Conservation (phyloP, 2,888 invertebrate genomes). For the Morinoia aosen region DNA sequence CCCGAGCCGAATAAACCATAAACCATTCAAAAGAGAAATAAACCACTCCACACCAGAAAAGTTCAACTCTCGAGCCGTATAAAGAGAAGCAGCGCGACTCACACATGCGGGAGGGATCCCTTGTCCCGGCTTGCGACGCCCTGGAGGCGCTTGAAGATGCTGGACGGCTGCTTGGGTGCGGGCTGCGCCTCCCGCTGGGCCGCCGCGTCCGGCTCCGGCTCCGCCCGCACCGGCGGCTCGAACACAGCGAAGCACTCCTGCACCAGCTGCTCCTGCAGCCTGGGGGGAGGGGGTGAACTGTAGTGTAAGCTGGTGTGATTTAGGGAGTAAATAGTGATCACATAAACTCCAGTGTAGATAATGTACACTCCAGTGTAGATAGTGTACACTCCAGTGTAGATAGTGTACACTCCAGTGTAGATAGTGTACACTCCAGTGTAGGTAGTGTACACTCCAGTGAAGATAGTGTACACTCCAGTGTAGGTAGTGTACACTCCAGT, state of each 20-base stretch:
- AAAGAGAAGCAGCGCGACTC: background rate
- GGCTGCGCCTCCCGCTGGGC: slow-evolving; percentile 55
- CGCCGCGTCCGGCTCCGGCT: slow-evolving; percentile 62
- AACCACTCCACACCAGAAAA: no score
- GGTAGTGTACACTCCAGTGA: no score
- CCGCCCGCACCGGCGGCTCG: slow-evolving; percentile 58
- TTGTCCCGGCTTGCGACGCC: slow-evolving; percentile 66
- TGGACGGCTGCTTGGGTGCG: slow-evolving; percentile 61
- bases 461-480: no score
- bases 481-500: no score
- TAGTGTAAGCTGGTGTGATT: background rate
- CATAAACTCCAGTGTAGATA: background rate
- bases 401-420: no score
- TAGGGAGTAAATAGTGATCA: background rate
- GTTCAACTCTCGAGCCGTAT: no score
- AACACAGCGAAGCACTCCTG: slow-evolving; percentile 70
- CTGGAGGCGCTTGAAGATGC: slow-evolving; percentile 63
- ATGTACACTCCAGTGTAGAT: background rate
- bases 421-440: no score
- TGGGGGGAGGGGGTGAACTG: slow-evolving; percentile 69
- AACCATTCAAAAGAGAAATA: no score
- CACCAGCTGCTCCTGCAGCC: slow-evolving; percentile 74
- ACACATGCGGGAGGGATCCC: background rate
- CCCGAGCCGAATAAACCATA: no score
- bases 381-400: background rate